Percentiles rank a stretch among this genome's conserved stretches.
Conservation (phyloP, 2,113 vertebrate species). For the Damaliscus lunatus region DNA sequence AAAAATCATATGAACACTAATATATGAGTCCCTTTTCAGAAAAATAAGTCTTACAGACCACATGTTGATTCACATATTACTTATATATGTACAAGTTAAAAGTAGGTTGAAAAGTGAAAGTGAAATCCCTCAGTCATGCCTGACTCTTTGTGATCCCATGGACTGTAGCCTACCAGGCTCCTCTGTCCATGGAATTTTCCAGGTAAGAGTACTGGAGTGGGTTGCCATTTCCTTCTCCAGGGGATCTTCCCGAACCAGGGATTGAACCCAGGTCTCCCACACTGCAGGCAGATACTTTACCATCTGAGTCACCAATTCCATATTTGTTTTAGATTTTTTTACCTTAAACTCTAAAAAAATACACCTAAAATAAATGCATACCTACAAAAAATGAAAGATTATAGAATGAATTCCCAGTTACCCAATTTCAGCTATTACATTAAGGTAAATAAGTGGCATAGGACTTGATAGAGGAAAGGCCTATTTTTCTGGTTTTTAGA, state of each 20-base stretch:
- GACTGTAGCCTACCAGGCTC: neutral
- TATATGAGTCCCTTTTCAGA: neutral
- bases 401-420: neutral
- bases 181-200: neutral
- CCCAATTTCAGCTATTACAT: neutral
- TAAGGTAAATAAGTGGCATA: neutral
- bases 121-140: neutral
- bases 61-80: neutral
- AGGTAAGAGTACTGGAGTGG: neutral
- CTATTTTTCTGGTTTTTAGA: neutral
- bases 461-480: neutral
- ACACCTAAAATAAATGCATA: neutral
- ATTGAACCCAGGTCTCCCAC: fast-evolving
- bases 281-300: neutral
- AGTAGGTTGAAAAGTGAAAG: neutral
- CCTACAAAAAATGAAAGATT: neutral
- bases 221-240: neutral
- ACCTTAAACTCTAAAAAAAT: neutral
- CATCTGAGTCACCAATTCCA: neutral
- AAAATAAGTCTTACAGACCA: neutral
- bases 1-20: neutral
- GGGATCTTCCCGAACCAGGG: neutral
- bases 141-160: neutral
- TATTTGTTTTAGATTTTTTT: neutral
- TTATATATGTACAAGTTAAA: neutral